These are phyloP conservation scores for Erythrocercus mccallii DNA, from an alignment of 2,113 vertebrate species.

Conservation along the genomic window DNA sequence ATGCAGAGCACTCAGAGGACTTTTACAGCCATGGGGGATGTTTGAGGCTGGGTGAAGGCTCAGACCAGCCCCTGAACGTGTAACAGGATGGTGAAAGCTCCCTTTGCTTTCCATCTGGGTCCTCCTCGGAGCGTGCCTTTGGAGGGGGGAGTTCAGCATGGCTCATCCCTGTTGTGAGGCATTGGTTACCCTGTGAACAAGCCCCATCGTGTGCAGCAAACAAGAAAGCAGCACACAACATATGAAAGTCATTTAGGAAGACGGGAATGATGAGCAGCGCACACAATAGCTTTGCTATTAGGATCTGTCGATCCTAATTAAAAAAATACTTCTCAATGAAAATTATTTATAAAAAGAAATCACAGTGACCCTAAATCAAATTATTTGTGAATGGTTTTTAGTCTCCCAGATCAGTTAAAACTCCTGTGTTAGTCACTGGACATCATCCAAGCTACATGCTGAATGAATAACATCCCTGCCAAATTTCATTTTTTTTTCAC, in stretches of 20 bases:
- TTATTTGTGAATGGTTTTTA: slow-evolving; percentile 64
- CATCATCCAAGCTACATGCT: slow-evolving; percentile 36
- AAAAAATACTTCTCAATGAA: slow-evolving; percentile 57
- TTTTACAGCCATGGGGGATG: background rate
- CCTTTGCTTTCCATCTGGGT: background rate
- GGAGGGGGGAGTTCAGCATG: background rate
- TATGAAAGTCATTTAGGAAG: slow-evolving; percentile 37
- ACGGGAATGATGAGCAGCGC: background rate
- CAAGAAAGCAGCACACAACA: background rate
- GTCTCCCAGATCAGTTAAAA: slow-evolving; percentile 38
- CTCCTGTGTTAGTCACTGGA: slow-evolving; percentile 51
- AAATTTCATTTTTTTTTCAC: slow-evolving; percentile 37
- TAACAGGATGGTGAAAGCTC: background rate
- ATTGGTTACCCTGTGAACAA: background rate
- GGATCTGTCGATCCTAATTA: slow-evolving; percentile 35
- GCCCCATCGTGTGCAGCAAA: background rate
- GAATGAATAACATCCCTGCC: slow-evolving; percentile 54
- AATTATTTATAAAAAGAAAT: slow-evolving; percentile 60
- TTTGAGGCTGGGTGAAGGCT: background rate
- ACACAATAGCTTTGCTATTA: slow-evolving; percentile 47
- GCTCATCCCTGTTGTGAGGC: background rate
- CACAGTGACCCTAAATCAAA: slow-evolving; percentile 54
- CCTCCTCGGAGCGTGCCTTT: background rate
- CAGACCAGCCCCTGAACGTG: background rate
- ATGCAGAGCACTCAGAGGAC: background rate